Evolutionary conservation across 1,140 invertebrate genomes (phyloP).

Genomic region (Lordiphosa collinella): DNA sequence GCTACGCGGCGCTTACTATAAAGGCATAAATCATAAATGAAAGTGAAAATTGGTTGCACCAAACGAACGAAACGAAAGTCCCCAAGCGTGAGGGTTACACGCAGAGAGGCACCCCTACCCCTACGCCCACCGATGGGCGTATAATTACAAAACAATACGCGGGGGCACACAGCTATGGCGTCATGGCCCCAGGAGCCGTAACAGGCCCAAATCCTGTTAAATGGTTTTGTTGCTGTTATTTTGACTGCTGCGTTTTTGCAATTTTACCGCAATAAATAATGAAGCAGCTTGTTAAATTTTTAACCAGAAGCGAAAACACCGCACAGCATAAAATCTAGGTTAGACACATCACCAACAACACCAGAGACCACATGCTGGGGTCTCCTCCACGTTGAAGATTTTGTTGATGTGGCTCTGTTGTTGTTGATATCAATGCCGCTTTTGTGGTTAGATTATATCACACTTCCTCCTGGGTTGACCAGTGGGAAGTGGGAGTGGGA

Average conservation of each 20-base stretch:
- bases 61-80: constrained; percentile 3
- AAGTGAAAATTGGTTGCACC: constrained; percentile 45
- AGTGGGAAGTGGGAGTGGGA: too few species aligned
- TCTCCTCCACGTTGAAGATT: background rate
- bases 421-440: background rate
- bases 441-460: background rate
- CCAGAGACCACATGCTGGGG: background rate
- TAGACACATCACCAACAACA: constrained; percentile 5
- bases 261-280: constrained; percentile 63
- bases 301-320: constrained; percentile 9
- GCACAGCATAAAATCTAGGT: constrained; percentile 34
- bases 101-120: constrained; percentile 18
- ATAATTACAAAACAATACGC: constrained; percentile 55
- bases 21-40: constrained; percentile 51
- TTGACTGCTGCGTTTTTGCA: constrained; percentile 50
- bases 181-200: background rate
- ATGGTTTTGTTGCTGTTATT: constrained; percentile 31
- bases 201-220: constrained; percentile 22
- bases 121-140: constrained; percentile 17
- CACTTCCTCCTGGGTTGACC: background rate
- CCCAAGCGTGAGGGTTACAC: constrained; percentile 25
- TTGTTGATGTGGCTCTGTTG: background rate
- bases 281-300: constrained; percentile 53
- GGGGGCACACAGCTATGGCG: constrained; percentile 3
- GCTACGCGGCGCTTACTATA: background rate